Evolutionary conservation across 2,888 invertebrate genomes (phyloP), one percentile per base, ranked within the genome.

Genomic region (Noctua fimbriata): DNA sequence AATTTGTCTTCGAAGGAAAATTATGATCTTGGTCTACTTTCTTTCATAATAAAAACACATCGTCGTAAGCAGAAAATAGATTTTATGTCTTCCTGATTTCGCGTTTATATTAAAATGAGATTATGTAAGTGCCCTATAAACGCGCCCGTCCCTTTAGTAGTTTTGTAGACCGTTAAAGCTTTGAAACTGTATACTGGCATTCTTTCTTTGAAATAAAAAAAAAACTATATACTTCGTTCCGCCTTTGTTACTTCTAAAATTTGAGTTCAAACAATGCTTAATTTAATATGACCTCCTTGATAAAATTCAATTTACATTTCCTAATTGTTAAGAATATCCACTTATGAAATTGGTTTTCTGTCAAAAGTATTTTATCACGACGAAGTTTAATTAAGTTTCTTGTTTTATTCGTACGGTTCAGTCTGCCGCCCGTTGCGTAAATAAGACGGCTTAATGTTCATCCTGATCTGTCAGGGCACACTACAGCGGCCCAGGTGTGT

Each of bases 401-500:
- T 87, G 83, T 85, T 85, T 86, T 83, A 87, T 85, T 85, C 73
- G 76, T 76, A 80, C 73, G 79, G 73, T 72, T 77, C 69, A 82
- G 83, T 70, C 71, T 44, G 82, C 21, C 69, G 36, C 70, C 79
- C 79, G 60, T 72, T 85, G 76, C 88, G 87, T 89, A 90, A 90
- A 91, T 89, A 90, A 88, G 86, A 83, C 78, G 85, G 78, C 78
- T 71, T 88, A 85, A 84, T 87, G 87, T 88, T 88, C 83, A 87
- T 89, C 88, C 88, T 87, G 87, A 88, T 89, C 90, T 88, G 82
- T 87, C 86, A 84, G 75, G 77, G 76, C 47, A 69, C 71, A 84
- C 81, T 88, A 81, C 71, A 76, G 28, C 28, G 55, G 32, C 81
- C 86, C 92, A 92, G 91, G 92, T 92, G 92, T 89, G 78, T 82